phyloP scores from a whole-genome alignment of 2,113 vertebrate genomes.

The Toxotes jaculatrix region DNA sequence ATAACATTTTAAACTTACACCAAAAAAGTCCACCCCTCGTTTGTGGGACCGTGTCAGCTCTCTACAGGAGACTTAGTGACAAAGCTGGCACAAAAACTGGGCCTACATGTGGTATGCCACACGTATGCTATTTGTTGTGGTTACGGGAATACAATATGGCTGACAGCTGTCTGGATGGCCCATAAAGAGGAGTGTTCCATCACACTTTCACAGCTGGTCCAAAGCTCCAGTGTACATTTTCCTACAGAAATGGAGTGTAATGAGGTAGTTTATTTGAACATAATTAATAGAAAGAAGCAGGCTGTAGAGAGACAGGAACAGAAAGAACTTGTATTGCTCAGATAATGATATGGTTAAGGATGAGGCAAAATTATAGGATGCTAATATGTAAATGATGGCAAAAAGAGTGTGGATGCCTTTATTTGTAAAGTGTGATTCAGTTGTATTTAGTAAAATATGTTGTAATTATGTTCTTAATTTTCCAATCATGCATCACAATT shows the following conservation, averaged over 20 bases:
- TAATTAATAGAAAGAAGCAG: constrained; percentile 16
- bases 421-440: constrained; percentile 2
- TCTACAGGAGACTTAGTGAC: constrained; percentile 42
- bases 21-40: background rate
- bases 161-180: constrained; percentile 69
- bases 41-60: background rate
- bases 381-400: constrained; percentile 5
- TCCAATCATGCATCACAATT: constrained; percentile 5
- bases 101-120: constrained; percentile 34
- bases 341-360: constrained; percentile 10
- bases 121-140: constrained; percentile 70
- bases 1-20: constrained; percentile 5
- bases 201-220: constrained; percentile 65
- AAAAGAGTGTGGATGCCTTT: background rate
- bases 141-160: constrained; percentile 67
- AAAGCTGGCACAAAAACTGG: constrained; percentile 47
- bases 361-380: background rate
- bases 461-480: constrained; percentile 12
- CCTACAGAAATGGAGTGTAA: constrained; percentile 24
- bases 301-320: background rate
- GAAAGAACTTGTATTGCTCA: background rate
- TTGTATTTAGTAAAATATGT: background rate
- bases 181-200: constrained; percentile 62
- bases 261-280: constrained; percentile 7
- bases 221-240: constrained; percentile 45